These are phyloP conservation scores for Caenorhabditis brenneri DNA, from an alignment of 1,140 invertebrate species.

Conservation along the genomic window DNA sequence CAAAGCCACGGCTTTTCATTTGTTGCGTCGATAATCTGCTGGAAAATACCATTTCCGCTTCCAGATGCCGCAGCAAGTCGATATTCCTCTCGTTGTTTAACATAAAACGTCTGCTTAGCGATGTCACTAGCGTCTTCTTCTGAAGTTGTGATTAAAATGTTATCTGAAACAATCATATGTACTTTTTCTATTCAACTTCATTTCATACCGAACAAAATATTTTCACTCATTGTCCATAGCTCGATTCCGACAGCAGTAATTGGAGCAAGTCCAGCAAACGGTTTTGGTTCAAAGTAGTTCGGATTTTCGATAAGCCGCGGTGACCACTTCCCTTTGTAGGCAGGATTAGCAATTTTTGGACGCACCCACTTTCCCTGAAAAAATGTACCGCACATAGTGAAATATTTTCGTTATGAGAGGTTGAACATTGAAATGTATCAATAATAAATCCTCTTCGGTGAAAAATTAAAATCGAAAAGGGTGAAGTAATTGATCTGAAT, in stretches of 20 bases:
- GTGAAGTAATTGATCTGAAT: neutral
- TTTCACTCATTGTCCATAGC: constrained; percentile 95
- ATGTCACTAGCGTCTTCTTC: constrained; percentile 81
- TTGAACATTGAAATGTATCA: constrained; percentile 59
- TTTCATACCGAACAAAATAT: constrained; percentile 81
- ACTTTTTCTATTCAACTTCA: neutral
- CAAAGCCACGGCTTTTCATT: constrained; percentile 86
- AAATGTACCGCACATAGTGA: constrained; percentile 67
- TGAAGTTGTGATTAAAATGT: constrained; percentile 89
- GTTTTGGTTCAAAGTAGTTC: constrained; percentile 88
- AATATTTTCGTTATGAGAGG: neutral
- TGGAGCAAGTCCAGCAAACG: constrained; percentile 84
- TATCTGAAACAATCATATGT: constrained; percentile 76
- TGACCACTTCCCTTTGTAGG: constrained; percentile 84
- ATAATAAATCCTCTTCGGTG: constrained; percentile 54
- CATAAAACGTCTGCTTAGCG: constrained; percentile 82
- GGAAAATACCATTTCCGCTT: constrained; percentile 29
- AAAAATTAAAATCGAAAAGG: neutral
- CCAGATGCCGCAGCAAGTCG: constrained; percentile 74
- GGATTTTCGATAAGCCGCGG: constrained; percentile 93
- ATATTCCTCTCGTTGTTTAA: constrained; percentile 81
- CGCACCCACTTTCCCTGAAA: constrained; percentile 94
- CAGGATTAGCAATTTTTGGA: constrained; percentile 79
- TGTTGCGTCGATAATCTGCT: constrained; percentile 42
- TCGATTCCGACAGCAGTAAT: constrained; percentile 95